These are phyloP conservation scores for Glaucidium brasilianum DNA, from an alignment of 2,113 vertebrate genomes.

Conservation along the genomic window DNA sequence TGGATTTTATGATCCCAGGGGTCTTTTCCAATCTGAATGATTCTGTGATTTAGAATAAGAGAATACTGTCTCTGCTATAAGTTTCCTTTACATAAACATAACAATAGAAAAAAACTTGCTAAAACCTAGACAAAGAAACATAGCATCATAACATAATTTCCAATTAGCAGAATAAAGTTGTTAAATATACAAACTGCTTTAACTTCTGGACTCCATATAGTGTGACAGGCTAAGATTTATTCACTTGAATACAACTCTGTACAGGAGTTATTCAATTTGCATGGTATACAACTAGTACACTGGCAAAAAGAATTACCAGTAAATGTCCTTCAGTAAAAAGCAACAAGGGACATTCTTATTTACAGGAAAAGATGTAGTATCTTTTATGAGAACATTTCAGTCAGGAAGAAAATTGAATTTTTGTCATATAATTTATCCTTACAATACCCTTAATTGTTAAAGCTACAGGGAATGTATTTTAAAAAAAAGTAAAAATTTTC, in stretches of 20 bases:
- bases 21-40: too few species aligned
- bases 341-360: not conserved
- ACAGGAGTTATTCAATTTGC: not conserved
- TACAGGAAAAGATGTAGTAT: not conserved
- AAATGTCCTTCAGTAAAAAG: not conserved
- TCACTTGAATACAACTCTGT: not conserved
- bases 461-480: not conserved
- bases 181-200: not conserved
- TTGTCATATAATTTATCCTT: not conserved
- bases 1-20: too few species aligned
- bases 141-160: not conserved
- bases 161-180: not conserved
- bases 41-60: not conserved
- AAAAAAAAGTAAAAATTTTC: not conserved
- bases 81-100: not conserved
- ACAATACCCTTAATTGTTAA: not conserved
- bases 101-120: not conserved
- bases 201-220: not conserved
- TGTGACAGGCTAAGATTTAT: not conserved
- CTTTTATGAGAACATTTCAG: not conserved
- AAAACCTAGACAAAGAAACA: not conserved
- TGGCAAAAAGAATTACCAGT: not conserved
- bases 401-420: not conserved
- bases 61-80: not conserved
- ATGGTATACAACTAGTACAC: not conserved